These are phyloP conservation scores for Aspidapion aeneum DNA, from an alignment of 2,888 invertebrate species.

Conservation along the genomic window DNA sequence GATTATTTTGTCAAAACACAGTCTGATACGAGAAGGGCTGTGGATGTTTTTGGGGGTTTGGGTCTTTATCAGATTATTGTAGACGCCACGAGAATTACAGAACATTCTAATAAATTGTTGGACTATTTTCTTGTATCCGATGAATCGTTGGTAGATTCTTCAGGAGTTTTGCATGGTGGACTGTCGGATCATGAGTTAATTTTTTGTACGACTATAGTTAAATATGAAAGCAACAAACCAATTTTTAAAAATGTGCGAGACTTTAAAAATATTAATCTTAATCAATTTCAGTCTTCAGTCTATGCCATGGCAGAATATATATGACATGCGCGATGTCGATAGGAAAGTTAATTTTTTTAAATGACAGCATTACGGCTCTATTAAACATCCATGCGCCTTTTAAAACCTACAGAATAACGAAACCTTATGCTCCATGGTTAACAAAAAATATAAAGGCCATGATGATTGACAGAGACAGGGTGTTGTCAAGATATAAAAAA, in stretches of 20 bases:
- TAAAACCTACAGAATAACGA: slow-evolving; percentile 9
- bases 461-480: neutral
- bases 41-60: neutral
- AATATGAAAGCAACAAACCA: neutral
- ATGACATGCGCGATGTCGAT: slow-evolving; percentile 4
- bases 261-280: neutral
- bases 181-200: neutral
- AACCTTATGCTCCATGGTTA: slow-evolving; percentile 8
- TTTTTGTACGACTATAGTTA: neutral
- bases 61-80: neutral
- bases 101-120: neutral
- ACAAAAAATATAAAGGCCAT: neutral
- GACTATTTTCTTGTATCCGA: neutral
- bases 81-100: neutral
- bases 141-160: neutral
- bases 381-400: neutral
- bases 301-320: slow-evolving; percentile 1
- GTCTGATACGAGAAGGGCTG: neutral
- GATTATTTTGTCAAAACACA: neutral
- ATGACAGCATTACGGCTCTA: neutral
- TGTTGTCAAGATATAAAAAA: slow-evolving; percentile 9
- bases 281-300: neutral
- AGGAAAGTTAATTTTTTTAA: neutral
- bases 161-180: neutral
- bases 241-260: neutral